These are phyloP conservation scores for Podabrus alpinus DNA, from an alignment of 2,888 invertebrate genomes.

Conservation along the genomic window DNA sequence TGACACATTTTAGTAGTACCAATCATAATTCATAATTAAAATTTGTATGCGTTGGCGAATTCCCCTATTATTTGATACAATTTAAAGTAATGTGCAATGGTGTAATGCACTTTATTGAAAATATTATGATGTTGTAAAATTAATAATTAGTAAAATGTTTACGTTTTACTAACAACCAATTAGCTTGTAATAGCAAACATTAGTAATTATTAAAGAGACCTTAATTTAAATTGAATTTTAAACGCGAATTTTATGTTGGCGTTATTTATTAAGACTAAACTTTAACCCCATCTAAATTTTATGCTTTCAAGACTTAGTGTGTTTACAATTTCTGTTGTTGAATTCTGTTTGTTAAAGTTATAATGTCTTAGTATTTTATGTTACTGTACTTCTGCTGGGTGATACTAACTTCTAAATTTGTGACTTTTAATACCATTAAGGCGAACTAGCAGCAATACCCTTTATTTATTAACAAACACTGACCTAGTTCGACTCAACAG, in stretches of 20 bases:
- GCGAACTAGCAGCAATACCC: constrained; percentile 23
- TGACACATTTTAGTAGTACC: neutral
- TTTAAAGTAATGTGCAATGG: neutral
- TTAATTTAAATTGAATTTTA: neutral
- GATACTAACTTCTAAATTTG: constrained; percentile 16
- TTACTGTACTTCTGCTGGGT: neutral
- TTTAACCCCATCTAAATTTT: neutral
- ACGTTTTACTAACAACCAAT: neutral
- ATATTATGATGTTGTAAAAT: neutral
- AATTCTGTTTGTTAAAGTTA: neutral
- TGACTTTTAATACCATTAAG: constrained; percentile 28
- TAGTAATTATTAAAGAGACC: neutral
- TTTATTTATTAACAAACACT: constrained; percentile 29
- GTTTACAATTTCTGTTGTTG: neutral
- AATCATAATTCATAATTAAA: neutral
- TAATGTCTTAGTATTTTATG: constrained; percentile 3
- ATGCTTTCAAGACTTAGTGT: neutral
- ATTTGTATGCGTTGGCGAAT: neutral
- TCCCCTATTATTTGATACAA: neutral
- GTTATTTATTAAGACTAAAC: neutral
- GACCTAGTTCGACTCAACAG: constrained; percentile 22
- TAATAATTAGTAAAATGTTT: neutral
- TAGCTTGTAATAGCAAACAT: neutral
- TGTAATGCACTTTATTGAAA: neutral
- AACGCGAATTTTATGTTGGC: neutral